A percentile compares a stretch with the other conserved stretches of the same genome.
These are phyloP conservation scores for Gila robusta DNA, from an alignment of 2,797 vertebrate genomes.

Conservation along the genomic window DNA sequence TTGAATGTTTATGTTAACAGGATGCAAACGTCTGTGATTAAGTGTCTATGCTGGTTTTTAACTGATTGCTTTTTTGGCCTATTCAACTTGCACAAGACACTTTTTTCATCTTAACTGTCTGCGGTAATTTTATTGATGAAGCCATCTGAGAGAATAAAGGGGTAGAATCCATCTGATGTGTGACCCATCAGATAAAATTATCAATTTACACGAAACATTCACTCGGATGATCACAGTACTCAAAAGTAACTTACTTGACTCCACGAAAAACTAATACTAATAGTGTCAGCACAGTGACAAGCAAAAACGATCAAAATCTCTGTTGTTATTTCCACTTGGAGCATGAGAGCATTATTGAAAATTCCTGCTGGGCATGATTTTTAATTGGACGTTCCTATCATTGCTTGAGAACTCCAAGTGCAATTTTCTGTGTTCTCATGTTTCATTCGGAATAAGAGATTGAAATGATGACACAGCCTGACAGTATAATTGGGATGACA, in stretches of 20 bases:
- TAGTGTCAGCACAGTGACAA: conserved; percentile 13
- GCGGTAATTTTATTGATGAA: conserved; percentile 18
- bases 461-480: conserved; percentile 1
- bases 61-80: conserved; percentile 24
- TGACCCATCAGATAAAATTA: conserved; percentile 30
- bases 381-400: not conserved
- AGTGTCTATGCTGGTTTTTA: conserved; percentile 22
- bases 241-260: conserved; percentile 15
- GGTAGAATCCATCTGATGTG: not conserved
- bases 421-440: conserved; percentile 9
- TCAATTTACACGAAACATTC: conserved; percentile 7
- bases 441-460: conserved; percentile 13
- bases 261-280: conserved; percentile 24
- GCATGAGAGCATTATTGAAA: conserved; percentile 13
- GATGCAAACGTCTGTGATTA: conserved; percentile 26
- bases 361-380: conserved; percentile 31
- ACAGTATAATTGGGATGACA: conserved; percentile 32
- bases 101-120: conserved; percentile 29
- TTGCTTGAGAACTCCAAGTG: conserved; percentile 4
- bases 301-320: conserved; percentile 11
- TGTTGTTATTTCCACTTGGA: conserved; percentile 27
- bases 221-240: not conserved
- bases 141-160: conserved; percentile 3
- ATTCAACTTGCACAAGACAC: conserved; percentile 2
- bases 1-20: conserved; percentile 34